Conservation (phyloP, 1,140 invertebrate genomes). For the Neodiprion lecontei region DNA sequence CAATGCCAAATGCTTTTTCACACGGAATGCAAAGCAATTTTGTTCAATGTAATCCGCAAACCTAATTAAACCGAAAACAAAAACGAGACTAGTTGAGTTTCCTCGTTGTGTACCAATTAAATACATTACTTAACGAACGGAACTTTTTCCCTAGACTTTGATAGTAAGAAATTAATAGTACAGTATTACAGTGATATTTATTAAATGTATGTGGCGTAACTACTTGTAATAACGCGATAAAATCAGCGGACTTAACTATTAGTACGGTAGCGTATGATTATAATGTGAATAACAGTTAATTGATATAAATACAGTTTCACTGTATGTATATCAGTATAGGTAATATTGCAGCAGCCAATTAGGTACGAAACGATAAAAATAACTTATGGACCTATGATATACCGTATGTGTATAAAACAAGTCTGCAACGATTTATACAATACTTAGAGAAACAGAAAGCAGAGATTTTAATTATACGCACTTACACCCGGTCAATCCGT, state of each 20-base stretch:
- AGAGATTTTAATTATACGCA: slow-evolving; percentile 13
- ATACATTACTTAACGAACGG: too few species aligned
- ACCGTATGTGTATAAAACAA: not conserved
- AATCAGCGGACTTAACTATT: too few species aligned
- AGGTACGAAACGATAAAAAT: not conserved
- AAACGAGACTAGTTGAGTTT: too few species aligned
- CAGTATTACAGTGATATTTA: slow-evolving; percentile 7
- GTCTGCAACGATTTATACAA: not conserved
- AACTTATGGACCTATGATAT: not conserved
- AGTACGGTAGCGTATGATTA: not conserved
- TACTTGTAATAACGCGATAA: too few species aligned
- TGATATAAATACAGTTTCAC: slow-evolving; percentile 12
- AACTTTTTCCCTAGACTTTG: not conserved
- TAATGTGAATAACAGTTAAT: slow-evolving; percentile 32
- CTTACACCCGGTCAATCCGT: slow-evolving; percentile 31
- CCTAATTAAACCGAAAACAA: too few species aligned
- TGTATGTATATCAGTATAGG: slow-evolving; percentile 20
- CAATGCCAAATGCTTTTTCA: too few species aligned
- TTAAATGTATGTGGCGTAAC: not conserved
- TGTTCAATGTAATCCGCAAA: too few species aligned
- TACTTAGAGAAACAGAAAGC: too few species aligned
- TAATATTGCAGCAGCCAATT: slow-evolving; percentile 32
- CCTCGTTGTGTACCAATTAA: too few species aligned
- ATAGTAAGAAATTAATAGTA: slow-evolving; percentile 26
- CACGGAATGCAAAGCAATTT: too few species aligned